phyloP scores from a whole-genome alignment of 2,113 vertebrate genomes.

The Epinephelus moara region DNA sequence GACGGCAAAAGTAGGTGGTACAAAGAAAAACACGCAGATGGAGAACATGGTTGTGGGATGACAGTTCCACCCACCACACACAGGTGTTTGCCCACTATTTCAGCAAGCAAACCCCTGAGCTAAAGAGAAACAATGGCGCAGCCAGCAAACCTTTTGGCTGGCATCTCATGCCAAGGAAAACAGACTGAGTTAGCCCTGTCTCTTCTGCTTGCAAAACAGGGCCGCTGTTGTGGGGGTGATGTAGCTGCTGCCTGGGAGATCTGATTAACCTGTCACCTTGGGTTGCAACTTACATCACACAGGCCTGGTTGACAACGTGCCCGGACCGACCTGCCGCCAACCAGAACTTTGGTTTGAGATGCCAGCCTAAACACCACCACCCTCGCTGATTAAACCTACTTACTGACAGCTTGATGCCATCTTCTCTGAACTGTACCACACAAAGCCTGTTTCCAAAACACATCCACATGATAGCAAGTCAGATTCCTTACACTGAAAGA shows the following conservation, averaged over 20 bases:
- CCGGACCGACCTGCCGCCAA: conserved; percentile 16
- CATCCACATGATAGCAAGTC: not conserved
- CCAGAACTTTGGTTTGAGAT: conserved; percentile 23
- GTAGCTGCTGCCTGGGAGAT: conserved; percentile 46
- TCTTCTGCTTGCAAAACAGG: conserved; percentile 47
- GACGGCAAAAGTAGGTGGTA: conserved; percentile 58
- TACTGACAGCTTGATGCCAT: conserved; percentile 31
- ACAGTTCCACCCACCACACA: conserved; percentile 54
- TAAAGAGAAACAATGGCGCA: conserved; percentile 67
- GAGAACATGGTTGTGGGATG: conserved; percentile 31
- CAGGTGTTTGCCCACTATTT: conserved; percentile 78
- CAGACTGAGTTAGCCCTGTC: conserved; percentile 57
- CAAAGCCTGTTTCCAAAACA: conserved; percentile 2
- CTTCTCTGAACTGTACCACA: conserved; percentile 5
- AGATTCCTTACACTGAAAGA: not conserved
- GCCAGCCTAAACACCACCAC: conserved; percentile 23
- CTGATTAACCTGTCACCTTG: conserved; percentile 70
- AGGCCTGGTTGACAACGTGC: conserved; percentile 54
- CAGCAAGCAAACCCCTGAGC: conserved; percentile 57
- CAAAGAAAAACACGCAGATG: conserved; percentile 29
- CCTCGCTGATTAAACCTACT: conserved; percentile 52
- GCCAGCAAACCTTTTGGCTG: conserved; percentile 66
- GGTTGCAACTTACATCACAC: conserved; percentile 61
- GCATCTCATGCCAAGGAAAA: conserved; percentile 69
- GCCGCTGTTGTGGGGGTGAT: conserved; percentile 42